Conservation (phyloP, 2,888 invertebrate species). For the Euplexia lucipara region DNA sequence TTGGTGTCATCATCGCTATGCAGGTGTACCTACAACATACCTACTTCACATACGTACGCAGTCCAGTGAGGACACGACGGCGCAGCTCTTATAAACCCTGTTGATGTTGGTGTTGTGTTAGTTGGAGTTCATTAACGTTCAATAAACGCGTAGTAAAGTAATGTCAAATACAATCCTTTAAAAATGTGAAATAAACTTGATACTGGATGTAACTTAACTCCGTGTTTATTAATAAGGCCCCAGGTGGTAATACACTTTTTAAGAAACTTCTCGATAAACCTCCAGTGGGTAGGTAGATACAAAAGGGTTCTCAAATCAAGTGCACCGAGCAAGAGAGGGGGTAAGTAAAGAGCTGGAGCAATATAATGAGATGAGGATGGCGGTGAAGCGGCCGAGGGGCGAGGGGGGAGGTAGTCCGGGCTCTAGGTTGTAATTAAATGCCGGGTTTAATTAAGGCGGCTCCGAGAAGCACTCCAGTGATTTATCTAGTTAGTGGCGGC, state of each 20-base stretch:
- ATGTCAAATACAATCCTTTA: no score
- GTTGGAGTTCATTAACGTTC: no score
- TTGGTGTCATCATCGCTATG: constrained; percentile 35
- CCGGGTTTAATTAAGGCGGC: constrained; percentile 77
- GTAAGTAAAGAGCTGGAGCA: constrained; percentile 41
- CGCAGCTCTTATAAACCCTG: neutral
- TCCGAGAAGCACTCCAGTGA: constrained; percentile 64
- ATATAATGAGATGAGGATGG: constrained; percentile 50
- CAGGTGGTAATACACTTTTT: constrained; percentile 10
- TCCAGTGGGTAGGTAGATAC: constrained; percentile 5
- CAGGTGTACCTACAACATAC: constrained; percentile 6
- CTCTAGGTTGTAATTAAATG: constrained; percentile 78
- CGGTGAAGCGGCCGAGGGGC: constrained; percentile 35
- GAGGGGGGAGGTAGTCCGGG: constrained; percentile 6
- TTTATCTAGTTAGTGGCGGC: constrained; percentile 71
- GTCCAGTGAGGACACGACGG: neutral
- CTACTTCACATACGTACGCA: no score
- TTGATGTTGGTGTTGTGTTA: neutral
- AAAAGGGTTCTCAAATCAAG: constrained; percentile 65
- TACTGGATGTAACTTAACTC: no score
- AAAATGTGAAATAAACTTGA: no score
- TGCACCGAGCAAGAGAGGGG: constrained; percentile 51
- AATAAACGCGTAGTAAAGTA: no score
- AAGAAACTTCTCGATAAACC: constrained; percentile 30
- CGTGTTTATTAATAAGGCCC: no score